Percentiles rank a stretch among this genome's conserved stretches.
phyloP scores from a whole-genome alignment of 2,888 invertebrate species.

The Pocota personata region DNA sequence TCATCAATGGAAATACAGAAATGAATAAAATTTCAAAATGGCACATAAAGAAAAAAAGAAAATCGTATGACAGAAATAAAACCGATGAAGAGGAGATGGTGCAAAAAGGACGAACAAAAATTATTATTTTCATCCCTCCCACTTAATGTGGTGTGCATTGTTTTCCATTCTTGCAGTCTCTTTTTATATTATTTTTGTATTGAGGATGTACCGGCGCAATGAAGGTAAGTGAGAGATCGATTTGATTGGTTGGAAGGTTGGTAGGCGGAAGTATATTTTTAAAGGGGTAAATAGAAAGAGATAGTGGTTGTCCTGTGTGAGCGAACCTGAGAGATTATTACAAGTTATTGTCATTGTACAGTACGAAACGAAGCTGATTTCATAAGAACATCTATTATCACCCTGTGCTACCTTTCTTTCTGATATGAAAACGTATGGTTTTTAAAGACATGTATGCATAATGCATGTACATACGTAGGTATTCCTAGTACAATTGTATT shows the following conservation, averaged over 20 bases:
- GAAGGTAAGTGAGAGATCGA: not conserved
- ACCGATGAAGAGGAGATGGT: slow-evolving; percentile 26
- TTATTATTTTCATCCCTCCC: slow-evolving; percentile 70
- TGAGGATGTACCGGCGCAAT: slow-evolving; percentile 48
- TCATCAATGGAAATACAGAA: slow-evolving; percentile 74
- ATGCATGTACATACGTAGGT: too few relatives aligned
- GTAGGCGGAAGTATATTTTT: slow-evolving; percentile 50
- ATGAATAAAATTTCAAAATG: slow-evolving; percentile 74
- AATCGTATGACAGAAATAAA: slow-evolving; percentile 30
- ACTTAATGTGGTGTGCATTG: slow-evolving; percentile 53
- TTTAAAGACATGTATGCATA: too few relatives aligned
- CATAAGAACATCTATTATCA: too few relatives aligned
- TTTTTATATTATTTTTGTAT: slow-evolving; percentile 28
- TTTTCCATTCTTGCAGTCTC: slow-evolving; percentile 35
- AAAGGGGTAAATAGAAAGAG: slow-evolving; percentile 33
- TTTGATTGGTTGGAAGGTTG: slow-evolving; percentile 56
- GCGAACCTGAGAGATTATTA: not conserved
- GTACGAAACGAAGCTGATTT: slow-evolving; percentile 19
- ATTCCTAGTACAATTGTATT: too few relatives aligned
- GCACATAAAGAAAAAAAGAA: slow-evolving; percentile 52
- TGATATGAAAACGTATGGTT: too few relatives aligned
- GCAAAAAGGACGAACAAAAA: slow-evolving; percentile 64
- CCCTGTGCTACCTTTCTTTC: too few relatives aligned
- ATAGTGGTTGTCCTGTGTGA: not conserved
- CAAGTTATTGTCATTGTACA: slow-evolving; percentile 27